Evolutionary conservation across 2,888 invertebrate species (phyloP).

Genomic region (Pristionchus japonicus): DNA sequence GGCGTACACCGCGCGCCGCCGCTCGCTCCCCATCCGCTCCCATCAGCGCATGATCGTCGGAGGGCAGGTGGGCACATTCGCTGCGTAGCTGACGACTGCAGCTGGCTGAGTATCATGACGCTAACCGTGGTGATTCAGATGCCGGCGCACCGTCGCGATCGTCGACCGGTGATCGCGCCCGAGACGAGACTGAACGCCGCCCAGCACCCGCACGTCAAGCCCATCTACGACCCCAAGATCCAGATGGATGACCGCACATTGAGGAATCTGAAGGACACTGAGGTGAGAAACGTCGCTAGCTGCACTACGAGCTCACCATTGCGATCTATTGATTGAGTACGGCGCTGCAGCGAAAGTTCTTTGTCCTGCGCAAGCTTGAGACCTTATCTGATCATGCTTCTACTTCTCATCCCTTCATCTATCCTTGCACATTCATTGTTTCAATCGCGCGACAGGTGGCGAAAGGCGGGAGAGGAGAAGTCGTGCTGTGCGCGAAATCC

Average conservation of each 20-base stretch:
- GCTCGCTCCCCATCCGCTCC: constrained; percentile 21
- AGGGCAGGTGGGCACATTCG: constrained; percentile 13
- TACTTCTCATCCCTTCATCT: not conserved
- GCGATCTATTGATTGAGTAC: not conserved
- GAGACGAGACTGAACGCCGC: constrained; percentile 28
- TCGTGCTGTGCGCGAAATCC: constrained; percentile 31
- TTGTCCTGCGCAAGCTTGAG: not conserved
- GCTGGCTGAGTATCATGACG: constrained; percentile 10
- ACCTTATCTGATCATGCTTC: constrained; percentile 1
- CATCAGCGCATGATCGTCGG: constrained; percentile 10
- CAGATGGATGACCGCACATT: constrained; percentile 34
- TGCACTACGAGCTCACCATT: not conserved
- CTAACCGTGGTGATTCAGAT: constrained; percentile 26
- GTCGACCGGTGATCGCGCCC: not conserved
- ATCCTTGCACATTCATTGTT: not conserved
- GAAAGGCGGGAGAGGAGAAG: no score
- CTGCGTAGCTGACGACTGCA: not conserved
- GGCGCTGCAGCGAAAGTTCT: not conserved
- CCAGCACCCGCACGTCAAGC: constrained; percentile 31
- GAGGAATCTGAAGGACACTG: constrained; percentile 31
- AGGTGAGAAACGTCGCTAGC: not conserved
- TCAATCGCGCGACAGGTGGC: constrained; percentile 21
- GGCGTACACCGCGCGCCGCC: constrained; percentile 14
- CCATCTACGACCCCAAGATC: constrained; percentile 38
- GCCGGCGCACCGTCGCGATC: constrained; percentile 22